Conservation (phyloP, 37 sponge, comb jelly and placozoan species). For the Dysidea cf. avara region DNA sequence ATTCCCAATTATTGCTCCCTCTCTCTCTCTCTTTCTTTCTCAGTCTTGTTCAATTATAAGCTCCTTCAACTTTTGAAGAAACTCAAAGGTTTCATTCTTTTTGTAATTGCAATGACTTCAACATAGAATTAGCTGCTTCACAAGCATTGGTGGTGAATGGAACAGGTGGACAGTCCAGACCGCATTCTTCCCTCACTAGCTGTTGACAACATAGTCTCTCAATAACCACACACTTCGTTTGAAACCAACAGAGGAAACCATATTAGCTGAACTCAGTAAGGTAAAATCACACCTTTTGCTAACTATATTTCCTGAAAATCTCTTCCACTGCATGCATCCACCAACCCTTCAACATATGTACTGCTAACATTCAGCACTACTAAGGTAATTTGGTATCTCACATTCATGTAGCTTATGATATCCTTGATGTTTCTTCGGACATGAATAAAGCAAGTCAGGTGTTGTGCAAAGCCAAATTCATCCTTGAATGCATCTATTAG, state of each 20-base stretch:
- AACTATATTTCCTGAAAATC: constrained; percentile 27
- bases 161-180: constrained; percentile 30
- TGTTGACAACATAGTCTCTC: background rate
- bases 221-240: background rate
- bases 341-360: constrained; percentile 27
- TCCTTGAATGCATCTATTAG: constrained; percentile 45
- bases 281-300: background rate
- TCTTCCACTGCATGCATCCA: constrained; percentile 8
- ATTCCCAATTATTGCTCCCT: constrained; percentile 27
- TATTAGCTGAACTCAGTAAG: background rate
- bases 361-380: constrained; percentile 29
- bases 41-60: constrained; percentile 26
- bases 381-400: background rate
- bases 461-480: constrained; percentile 53
- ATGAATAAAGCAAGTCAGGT: constrained; percentile 38
- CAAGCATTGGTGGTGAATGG: constrained; percentile 36
- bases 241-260: constrained; percentile 16
- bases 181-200: constrained; percentile 18
- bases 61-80: constrained; percentile 18
- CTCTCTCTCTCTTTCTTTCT: constrained; percentile 30
- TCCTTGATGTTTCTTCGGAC: constrained; percentile 22
- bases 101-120: constrained; percentile 37
- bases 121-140: constrained; percentile 34
- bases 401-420: background rate
- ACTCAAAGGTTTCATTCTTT: constrained; percentile 18